Conservation (phyloP, 1,140 invertebrate genomes). For the Centruroides sculpturatus region DNA sequence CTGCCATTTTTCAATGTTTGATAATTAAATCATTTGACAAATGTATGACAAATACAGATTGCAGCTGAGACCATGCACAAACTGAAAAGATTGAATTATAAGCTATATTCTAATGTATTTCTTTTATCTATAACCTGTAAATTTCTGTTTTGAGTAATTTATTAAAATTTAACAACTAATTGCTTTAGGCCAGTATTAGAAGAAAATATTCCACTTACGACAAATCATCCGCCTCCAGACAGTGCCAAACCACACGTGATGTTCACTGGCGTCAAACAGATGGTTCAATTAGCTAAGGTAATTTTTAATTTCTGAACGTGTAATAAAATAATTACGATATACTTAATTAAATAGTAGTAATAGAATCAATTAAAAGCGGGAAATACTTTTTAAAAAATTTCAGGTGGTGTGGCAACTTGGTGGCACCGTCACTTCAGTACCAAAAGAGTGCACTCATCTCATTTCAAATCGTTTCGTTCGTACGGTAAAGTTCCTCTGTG, state of each 20-base stretch:
- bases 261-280: constrained; percentile 12
- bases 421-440: constrained; percentile 46
- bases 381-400: not conserved
- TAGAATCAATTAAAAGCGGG: no score
- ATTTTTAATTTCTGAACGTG: not conserved
- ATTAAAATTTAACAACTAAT: not conserved
- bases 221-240: constrained; percentile 12
- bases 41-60: no score
- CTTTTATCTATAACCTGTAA: not conserved
- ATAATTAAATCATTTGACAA: no score
- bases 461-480: constrained; percentile 57
- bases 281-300: constrained; percentile 13
- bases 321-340: no score
- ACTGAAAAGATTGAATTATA: not conserved
- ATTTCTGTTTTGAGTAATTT: constrained; percentile 3
- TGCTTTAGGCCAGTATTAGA: constrained; percentile 1
- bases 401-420: constrained; percentile 48
- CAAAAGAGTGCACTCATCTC: constrained; percentile 68
- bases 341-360: no score
- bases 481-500: constrained; percentile 71
- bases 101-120: not conserved
- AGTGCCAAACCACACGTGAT: constrained; percentile 12
- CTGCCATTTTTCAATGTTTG: no score
- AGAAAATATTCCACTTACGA: constrained; percentile 15
- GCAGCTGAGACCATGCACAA: not conserved